A percentile compares a stretch with the other conserved stretches of the same genome.
Evolutionary conservation across 2,113 vertebrate species (phyloP).

Genomic region (Dendropsophus ebraccatus): DNA sequence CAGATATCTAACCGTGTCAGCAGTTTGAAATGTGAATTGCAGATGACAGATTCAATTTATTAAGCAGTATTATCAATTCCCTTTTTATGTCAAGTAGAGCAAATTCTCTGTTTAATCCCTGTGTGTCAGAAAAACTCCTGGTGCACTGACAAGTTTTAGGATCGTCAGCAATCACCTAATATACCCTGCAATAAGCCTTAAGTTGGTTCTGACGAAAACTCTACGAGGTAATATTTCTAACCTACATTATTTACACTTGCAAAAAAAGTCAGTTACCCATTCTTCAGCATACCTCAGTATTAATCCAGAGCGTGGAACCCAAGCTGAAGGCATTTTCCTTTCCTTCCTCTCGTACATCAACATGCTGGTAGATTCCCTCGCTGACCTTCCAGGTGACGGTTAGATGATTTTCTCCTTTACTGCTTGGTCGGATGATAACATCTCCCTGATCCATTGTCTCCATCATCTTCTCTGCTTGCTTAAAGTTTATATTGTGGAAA

Average conservation of each 20-base stretch:
- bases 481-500: slow-evolving; percentile 99
- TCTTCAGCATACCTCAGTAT: slow-evolving; percentile 81
- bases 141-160: not conserved
- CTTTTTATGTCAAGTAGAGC: too few relatives aligned
- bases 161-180: not conserved
- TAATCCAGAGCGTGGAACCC: slow-evolving; percentile 95
- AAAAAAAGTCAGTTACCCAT: too few relatives aligned
- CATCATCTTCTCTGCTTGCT: slow-evolving; percentile 99
- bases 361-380: slow-evolving; percentile 94
- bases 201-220: not conserved
- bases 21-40: too few relatives aligned
- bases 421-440: slow-evolving; percentile 95
- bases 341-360: slow-evolving; percentile 94
- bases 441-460: slow-evolving; percentile 98
- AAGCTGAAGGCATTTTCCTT: slow-evolving; percentile 99
- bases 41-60: too few relatives aligned
- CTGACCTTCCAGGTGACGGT: slow-evolving; percentile 98
- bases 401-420: slow-evolving; percentile 96
- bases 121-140: not conserved
- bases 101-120: not conserved
- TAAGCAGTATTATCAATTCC: not conserved
- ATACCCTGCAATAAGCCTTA: not conserved
- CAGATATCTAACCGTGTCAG: too few relatives aligned
- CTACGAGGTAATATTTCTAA: not conserved
- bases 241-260: not conserved